Conservation (phyloP, 1,140 invertebrate genomes). For the Drosophila ananassae region DNA sequence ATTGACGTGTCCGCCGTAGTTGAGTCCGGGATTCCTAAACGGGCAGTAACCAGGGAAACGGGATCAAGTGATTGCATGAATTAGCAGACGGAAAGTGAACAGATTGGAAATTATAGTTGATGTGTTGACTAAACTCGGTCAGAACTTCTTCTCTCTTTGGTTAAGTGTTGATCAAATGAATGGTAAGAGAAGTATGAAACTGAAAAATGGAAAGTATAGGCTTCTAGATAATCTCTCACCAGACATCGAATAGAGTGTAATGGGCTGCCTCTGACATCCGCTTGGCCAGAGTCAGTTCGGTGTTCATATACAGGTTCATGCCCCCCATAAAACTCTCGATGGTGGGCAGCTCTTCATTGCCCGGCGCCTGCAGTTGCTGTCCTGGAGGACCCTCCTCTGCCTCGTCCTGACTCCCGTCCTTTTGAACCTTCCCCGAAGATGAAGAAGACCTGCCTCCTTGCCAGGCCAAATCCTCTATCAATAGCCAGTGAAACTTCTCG, state of each 20-base stretch:
- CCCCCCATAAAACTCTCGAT: slow-evolving; percentile 80
- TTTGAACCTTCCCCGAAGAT: background rate
- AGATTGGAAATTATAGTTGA: slow-evolving; percentile 29
- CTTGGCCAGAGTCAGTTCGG: slow-evolving; percentile 79
- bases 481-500: slow-evolving; percentile 83
- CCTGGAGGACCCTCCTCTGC: slow-evolving; percentile 19
- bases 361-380: slow-evolving; percentile 20
- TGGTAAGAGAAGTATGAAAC: background rate
- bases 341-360: slow-evolving; percentile 32
- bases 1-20: slow-evolving; percentile 85
- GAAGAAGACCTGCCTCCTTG: slow-evolving; percentile 47
- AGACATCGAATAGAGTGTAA: slow-evolving; percentile 76
- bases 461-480: slow-evolving; percentile 82
- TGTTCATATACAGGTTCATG: slow-evolving; percentile 82
- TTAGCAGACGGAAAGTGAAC: slow-evolving; percentile 30
- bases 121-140: slow-evolving; percentile 18
- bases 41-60: slow-evolving; percentile 13
- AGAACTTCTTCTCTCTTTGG: slow-evolving; percentile 3
- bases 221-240: slow-evolving; percentile 49
- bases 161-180: slow-evolving; percentile 5
- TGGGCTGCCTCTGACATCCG: slow-evolving; percentile 49
- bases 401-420: slow-evolving; percentile 5
- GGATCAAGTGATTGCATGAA: slow-evolving; percentile 35
- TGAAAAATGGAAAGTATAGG: background rate
- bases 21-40: slow-evolving; percentile 84